phyloP scores from a whole-genome alignment of 1,140 invertebrate species.

The Dendroctonus valens region DNA sequence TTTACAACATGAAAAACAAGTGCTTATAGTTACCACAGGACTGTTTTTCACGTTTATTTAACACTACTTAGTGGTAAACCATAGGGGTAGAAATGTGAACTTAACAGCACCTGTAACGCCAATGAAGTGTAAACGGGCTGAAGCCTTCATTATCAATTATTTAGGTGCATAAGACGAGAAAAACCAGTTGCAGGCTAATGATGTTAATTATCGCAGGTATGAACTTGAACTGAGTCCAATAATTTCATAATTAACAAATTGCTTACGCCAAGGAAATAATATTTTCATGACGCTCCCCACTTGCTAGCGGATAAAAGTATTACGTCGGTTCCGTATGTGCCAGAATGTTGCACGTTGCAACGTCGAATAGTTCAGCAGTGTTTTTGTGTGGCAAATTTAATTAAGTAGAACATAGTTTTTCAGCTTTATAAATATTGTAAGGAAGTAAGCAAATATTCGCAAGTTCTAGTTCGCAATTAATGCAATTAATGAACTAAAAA shows the following conservation, averaged over 20 bases:
- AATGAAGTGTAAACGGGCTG: conserved; percentile 2
- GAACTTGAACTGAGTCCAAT: conserved; percentile 27
- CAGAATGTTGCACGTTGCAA: neutral
- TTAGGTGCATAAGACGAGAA: conserved; percentile 17
- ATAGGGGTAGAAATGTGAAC: too few species aligned
- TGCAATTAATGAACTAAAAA: too few species aligned
- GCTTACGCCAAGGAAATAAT: conserved; percentile 11
- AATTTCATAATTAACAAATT: conserved; percentile 29
- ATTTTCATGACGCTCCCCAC: neutral
- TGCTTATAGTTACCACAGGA: too few species aligned
- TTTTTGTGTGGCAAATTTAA: neutral
- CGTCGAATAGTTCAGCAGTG: neutral
- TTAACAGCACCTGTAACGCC: conserved; percentile 10
- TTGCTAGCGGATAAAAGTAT: neutral
- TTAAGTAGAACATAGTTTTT: too few species aligned
- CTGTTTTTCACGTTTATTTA: too few species aligned
- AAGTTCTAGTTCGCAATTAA: too few species aligned
- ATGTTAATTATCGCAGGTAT: conserved; percentile 21
- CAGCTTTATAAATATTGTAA: too few species aligned
- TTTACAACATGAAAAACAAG: too few species aligned
- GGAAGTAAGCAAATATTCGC: too few species aligned
- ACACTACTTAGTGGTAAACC: too few species aligned
- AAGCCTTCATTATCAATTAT: conserved; percentile 20
- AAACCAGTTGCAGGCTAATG: conserved; percentile 22
- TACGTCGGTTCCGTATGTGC: neutral